These are phyloP conservation scores for Callionymus lyra DNA, from an alignment of 2,113 vertebrate genomes.

Conservation along the genomic window DNA sequence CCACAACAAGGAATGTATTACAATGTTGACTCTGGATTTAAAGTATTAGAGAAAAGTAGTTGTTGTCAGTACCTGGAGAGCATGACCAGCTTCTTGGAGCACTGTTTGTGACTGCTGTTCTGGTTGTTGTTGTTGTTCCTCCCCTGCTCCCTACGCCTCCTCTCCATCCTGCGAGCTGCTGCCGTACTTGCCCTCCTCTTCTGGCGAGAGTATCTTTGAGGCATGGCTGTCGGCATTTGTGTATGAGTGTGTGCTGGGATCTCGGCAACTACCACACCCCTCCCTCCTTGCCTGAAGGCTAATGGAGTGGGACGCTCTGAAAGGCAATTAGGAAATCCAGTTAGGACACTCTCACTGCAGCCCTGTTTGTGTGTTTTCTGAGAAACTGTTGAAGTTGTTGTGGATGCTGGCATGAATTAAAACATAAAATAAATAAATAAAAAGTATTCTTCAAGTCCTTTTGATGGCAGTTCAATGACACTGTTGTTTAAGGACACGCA, in stretches of 20 bases:
- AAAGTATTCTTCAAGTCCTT: constrained; percentile 7
- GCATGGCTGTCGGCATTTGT: constrained; percentile 45
- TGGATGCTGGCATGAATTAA: constrained; percentile 30
- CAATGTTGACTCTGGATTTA: background rate
- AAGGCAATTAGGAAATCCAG: constrained; percentile 68
- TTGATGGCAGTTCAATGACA: constrained; percentile 17
- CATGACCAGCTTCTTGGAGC: constrained; percentile 73
- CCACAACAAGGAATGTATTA: constrained; percentile 41
- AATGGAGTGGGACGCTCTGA: constrained; percentile 65
- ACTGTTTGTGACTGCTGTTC: constrained; percentile 58
- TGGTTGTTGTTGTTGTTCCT: constrained; percentile 30
- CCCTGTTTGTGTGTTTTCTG: constrained; percentile 43
- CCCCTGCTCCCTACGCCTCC: constrained; percentile 45
- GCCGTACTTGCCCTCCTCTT: constrained; percentile 59
- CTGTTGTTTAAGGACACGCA: constrained; percentile 1
- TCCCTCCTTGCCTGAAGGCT: constrained; percentile 42
- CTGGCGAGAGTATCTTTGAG: constrained; percentile 59
- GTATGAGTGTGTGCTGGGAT: constrained; percentile 16
- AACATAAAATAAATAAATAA: constrained; percentile 23
- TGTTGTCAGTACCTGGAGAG: constrained; percentile 61
- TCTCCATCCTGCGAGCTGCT: constrained; percentile 72
- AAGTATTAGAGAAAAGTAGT: background rate
- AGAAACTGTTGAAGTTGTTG: constrained; percentile 41
- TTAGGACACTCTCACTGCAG: constrained; percentile 47
- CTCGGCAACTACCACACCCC: constrained; percentile 33